Conservation (phyloP, 2,797 vertebrate genomes). For the Taeniopygia guttata region DNA sequence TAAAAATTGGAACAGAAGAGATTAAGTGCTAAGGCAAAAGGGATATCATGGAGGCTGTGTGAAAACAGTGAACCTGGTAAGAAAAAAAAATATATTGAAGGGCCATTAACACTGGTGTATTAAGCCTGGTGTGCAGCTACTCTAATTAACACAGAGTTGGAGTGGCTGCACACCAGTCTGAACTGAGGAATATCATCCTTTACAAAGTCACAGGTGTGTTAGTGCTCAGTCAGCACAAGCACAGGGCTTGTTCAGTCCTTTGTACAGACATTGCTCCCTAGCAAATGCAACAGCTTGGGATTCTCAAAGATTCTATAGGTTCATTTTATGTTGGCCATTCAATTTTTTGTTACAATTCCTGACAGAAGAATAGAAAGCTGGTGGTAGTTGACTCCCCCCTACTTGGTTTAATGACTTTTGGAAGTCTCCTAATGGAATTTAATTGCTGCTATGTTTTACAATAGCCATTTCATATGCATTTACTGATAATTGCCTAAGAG, state of each 20-base stretch:
- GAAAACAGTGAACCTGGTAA: background rate
- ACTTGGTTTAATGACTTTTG: background rate
- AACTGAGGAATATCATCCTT: background rate
- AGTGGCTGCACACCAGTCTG: background rate
- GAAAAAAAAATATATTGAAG: background rate
- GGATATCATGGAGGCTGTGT: background rate
- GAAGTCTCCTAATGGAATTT: background rate
- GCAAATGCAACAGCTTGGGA: background rate
- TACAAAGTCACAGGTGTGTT: accelerated
- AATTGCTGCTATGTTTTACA: background rate
- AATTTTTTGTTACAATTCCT: background rate
- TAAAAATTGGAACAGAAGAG: background rate
- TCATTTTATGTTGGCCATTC: background rate
- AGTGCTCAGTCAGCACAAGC: accelerated
- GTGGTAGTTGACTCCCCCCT: background rate
- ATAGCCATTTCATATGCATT: background rate
- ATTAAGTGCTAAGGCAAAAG: background rate
- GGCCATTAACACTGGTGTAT: background rate
- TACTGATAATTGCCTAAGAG: background rate
- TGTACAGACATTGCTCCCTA: accelerated
- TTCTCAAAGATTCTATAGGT: background rate
- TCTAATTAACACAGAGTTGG: background rate
- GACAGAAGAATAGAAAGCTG: background rate
- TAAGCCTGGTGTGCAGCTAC: no score
- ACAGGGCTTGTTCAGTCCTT: background rate